Evolutionary conservation across 2,797 vertebrate genomes (phyloP), one percentile per base, ranked within the genome.

Genomic region (Paratrypauchen microcephalus): DNA sequence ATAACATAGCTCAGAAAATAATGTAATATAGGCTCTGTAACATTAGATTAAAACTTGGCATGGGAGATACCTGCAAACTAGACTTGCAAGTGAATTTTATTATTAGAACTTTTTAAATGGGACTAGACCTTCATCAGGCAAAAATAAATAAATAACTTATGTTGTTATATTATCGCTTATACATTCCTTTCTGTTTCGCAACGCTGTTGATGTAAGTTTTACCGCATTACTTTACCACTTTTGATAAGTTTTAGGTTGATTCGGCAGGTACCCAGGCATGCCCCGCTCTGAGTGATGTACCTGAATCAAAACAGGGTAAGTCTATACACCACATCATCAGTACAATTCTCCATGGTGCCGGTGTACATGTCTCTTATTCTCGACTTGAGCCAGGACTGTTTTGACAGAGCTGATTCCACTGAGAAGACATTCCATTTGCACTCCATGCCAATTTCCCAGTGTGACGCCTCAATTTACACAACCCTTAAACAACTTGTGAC

Each of bases 391-490:
- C 45, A n/a, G 24, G 24, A 50, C 66, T 74, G 66, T 78, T 81
- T 77, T 66, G 81, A 80, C 74, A 19, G 72, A 45, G 30, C 59
- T 74, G 68, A 76, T 70, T 77, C 70, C 6, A 4, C 71, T 57
- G 68, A 73, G 70, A 41, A 39, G 71, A 23, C 64, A 3, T 71
- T 79, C 68, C 54, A 19, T 54, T 74, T 70, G 70, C 67, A 5
- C 64, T 74, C 63, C 36, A 4, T 66, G 54, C 66, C 71, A 21
- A 50, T 80, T 84, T 79, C 84, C 75, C 72, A 74, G 70, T 56
- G 47, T 68, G 56, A 77, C 71, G 67, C 56, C 41, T 9, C 3
- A 60, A 71, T 82, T 71, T 80, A 76, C 69, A 75, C 70, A 73
- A 73, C 64, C 36, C 21, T 21, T 3, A 69, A 75, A 80, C 61